A percentile compares a stretch with the other conserved stretches of the same genome.
Conservation (phyloP, 2,113 vertebrate genomes). For the Hydrolagus affinis region DNA sequence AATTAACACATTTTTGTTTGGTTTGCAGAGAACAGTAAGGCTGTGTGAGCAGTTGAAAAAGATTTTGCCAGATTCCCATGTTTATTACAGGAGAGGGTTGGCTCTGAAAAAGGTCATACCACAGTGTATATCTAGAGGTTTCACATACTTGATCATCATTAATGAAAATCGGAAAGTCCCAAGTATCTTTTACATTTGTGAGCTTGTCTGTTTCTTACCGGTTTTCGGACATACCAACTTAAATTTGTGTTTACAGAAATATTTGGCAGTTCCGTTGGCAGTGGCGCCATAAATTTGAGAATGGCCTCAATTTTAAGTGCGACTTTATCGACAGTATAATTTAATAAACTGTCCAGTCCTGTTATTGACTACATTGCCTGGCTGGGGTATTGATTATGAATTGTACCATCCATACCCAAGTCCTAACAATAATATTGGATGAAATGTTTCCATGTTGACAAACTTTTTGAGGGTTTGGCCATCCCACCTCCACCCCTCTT, state of each 20-base stretch:
- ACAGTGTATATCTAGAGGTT: constrained; percentile 80
- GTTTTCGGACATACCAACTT: background rate
- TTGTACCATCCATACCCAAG: too few species aligned
- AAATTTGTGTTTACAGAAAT: background rate
- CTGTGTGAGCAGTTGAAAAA: constrained; percentile 84
- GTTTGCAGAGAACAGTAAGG: constrained; percentile 76
- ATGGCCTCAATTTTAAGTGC: too few species aligned
- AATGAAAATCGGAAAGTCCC: constrained; percentile 87
- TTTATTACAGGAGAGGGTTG: constrained; percentile 91
- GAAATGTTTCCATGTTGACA: too few species aligned
- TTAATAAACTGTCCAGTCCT: too few species aligned
- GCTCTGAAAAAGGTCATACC: constrained; percentile 90
- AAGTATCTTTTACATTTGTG: constrained; percentile 73
- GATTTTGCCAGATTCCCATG: constrained; percentile 79
- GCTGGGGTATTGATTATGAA: too few species aligned
- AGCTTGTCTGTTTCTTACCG: background rate
- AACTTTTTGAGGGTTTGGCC: too few species aligned
- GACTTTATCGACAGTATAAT: too few species aligned
- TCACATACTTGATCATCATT: constrained; percentile 86
- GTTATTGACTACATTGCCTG: too few species aligned
- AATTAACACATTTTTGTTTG: constrained; percentile 1
- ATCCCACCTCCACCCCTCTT: too few species aligned
- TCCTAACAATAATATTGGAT: too few species aligned
- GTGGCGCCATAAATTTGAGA: too few species aligned
- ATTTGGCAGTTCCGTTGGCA: too few species aligned